A percentile compares a stretch with the other conserved stretches of the same genome.
phyloP scores from a whole-genome alignment of 2,113 vertebrate species.

The Lampris incognitus region DNA sequence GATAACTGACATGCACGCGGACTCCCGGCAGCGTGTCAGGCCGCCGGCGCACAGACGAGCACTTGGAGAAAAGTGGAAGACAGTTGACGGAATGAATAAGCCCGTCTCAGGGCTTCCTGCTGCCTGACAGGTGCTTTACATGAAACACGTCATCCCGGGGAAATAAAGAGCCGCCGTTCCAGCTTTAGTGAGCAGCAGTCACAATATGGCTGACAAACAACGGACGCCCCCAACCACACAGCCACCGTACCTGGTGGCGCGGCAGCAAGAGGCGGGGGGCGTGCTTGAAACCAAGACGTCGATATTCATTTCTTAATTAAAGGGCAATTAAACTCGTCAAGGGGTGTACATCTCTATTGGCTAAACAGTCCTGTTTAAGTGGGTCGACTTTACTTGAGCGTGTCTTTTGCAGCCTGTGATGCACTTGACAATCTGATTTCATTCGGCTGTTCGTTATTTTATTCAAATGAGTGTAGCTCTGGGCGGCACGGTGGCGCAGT shows the following conservation, averaged over 20 bases:
- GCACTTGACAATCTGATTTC: slow-evolving; percentile 50
- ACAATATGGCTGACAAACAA: slow-evolving; percentile 15
- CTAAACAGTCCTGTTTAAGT: slow-evolving; percentile 17
- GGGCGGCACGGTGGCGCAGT: too few relatives aligned
- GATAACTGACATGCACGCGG: slow-evolving; percentile 29
- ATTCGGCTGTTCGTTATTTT: slow-evolving; percentile 44
- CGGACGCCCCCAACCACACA: slow-evolving; percentile 17
- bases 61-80: slow-evolving; percentile 38
- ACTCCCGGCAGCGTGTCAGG: slow-evolving; percentile 40
- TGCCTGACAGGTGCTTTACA: slow-evolving; percentile 62
- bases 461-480: slow-evolving; percentile 20
- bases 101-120: slow-evolving; percentile 55
- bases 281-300: slow-evolving; percentile 20
- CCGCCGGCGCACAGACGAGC: slow-evolving; percentile 24
- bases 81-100: slow-evolving; percentile 63
- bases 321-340: slow-evolving; percentile 16
- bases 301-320: slow-evolving; percentile 36
- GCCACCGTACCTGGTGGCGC: slow-evolving; percentile 11
- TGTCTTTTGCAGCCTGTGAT: background rate
- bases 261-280: background rate
- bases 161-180: slow-evolving; percentile 32
- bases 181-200: slow-evolving; percentile 16
- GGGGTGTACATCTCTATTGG: slow-evolving; percentile 29
- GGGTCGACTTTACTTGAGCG: too few relatives aligned
- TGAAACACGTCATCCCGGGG: slow-evolving; percentile 35